A percentile compares a stretch with the other conserved stretches of the same genome.
Evolutionary conservation across 2,888 invertebrate species (phyloP).

Genomic region (Mythimna impura): DNA sequence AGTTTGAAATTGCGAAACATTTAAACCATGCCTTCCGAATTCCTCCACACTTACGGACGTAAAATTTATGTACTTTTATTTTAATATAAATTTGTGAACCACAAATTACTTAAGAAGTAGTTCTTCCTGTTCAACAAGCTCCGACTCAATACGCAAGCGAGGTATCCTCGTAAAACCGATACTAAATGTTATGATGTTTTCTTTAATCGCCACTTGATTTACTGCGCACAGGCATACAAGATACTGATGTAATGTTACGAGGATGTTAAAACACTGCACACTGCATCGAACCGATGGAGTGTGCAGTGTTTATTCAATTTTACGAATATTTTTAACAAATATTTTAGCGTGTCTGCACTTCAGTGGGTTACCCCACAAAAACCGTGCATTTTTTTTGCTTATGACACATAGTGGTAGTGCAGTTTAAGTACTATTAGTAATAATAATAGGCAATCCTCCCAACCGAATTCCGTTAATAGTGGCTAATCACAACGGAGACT

Average conservation of each 20-base stretch:
- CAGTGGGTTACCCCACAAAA: background rate
- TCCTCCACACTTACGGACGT: constrained; percentile 9
- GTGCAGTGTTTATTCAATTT: constrained; percentile 2
- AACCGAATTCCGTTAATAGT: no score
- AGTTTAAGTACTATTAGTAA: background rate
- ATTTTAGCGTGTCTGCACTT: no score
- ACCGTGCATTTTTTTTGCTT: background rate
- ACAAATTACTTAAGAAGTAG: constrained; percentile 23
- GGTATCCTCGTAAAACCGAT: constrained; percentile 31
- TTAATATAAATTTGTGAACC: background rate
- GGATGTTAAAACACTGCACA: background rate
- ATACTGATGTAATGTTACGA: constrained; percentile 27
- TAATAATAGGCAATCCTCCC: no score
- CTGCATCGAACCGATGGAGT: background rate
- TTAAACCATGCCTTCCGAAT: constrained; percentile 3
- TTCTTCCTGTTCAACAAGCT: constrained; percentile 24
- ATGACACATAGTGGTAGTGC: background rate
- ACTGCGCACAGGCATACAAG: constrained; percentile 9
- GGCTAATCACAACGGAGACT: no score
- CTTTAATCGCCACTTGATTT: constrained; percentile 42
- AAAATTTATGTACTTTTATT: constrained; percentile 9
- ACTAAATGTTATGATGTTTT: constrained; percentile 32
- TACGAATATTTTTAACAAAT: background rate
- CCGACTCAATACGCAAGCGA: constrained; percentile 27
- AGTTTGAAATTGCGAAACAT: background rate